Evolutionary conservation across 2,113 vertebrate species (phyloP).

Genomic region (Pagrus major): DNA sequence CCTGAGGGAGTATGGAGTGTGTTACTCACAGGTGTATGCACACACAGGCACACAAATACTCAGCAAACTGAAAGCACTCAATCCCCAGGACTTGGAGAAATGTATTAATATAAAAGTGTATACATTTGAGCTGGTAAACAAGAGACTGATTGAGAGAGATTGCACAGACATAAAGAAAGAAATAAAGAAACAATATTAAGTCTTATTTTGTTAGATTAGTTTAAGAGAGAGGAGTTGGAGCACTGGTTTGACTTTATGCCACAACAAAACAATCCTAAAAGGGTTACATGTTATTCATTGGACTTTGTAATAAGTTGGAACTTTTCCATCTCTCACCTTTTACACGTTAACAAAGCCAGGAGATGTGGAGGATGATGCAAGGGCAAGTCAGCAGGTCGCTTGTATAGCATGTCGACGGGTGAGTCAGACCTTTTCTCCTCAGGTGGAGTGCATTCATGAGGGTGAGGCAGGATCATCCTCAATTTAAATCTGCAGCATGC

Average conservation of each 20-base stretch:
- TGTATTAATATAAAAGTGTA: slow-evolving; percentile 17
- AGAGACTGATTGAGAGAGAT: not conserved
- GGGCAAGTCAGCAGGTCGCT: not conserved
- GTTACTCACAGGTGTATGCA: slow-evolving; percentile 34
- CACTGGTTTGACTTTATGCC: not conserved
- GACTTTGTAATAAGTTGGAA: not conserved
- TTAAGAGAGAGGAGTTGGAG: not conserved
- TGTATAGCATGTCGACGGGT: not conserved
- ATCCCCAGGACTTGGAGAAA: slow-evolving; percentile 4
- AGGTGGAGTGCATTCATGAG: not conserved
- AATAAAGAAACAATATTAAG: not conserved
- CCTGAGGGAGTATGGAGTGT: slow-evolving; percentile 40
- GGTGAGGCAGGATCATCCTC: not conserved
- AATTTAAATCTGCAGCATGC: not conserved
- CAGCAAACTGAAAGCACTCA: not conserved
- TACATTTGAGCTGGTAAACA: slow-evolving; percentile 16
- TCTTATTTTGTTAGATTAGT: not conserved
- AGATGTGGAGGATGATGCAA: not conserved
- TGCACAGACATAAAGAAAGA: not conserved
- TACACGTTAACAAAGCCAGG: not conserved
- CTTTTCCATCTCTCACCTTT: not conserved
- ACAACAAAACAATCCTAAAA: not conserved
- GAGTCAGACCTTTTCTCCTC: not conserved
- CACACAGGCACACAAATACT: slow-evolving; percentile 18
- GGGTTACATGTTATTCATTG: not conserved